Evolutionary conservation across 2,113 vertebrate genomes (phyloP), one percentile per base, ranked within the genome.

Genomic region (Cepphus grylle): DNA sequence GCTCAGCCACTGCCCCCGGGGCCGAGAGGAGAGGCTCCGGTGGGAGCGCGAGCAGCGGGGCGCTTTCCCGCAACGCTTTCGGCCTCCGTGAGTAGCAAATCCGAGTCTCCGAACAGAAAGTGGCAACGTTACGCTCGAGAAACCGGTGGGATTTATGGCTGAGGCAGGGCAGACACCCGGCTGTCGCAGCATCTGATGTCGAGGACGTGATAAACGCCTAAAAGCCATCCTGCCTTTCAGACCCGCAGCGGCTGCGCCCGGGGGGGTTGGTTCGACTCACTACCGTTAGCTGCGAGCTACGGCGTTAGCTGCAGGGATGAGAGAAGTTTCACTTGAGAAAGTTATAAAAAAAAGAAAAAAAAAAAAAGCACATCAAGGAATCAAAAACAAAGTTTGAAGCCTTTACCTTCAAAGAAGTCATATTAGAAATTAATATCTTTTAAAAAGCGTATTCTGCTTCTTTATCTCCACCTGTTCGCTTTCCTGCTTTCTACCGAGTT

Each of bases 201-300:
- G 6, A 15, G 25, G 47, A 23, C 12, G 1, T 0, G 13, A 15
- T 2, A 7, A 43, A 15, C 2, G 4, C 45, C 69, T 3, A 32
- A 50, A 52, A 26, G 45, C 30, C 36, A 29, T 2, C 15, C 49
- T 5, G 59, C 36, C 58, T 8, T 21, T 14, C 32, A 7, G 42
- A 12, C 18, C 2, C 0, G 9, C n/a, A 7, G 47, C 6, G 53
- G 15, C 67, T 15, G 5, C 42, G 2, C 23, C 25, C 8, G 0
- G 19, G 9, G 21, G 22, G 15, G 17, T 6, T 5, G 36, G 15
- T 11, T 2, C 20, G 30, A 23, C 17, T 13, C 55, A 1, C 15
- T 3, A 36, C 21, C 2, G 2, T n/a, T 2, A 34, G 16, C 72
- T 30, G 58, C 3, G 53, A 49, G 53, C 52, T 34, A 12, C 32